Evolutionary conservation across 2,888 invertebrate species (phyloP), one percentile per base, ranked within the genome.

Genomic region (Dascillus cervinus): DNA sequence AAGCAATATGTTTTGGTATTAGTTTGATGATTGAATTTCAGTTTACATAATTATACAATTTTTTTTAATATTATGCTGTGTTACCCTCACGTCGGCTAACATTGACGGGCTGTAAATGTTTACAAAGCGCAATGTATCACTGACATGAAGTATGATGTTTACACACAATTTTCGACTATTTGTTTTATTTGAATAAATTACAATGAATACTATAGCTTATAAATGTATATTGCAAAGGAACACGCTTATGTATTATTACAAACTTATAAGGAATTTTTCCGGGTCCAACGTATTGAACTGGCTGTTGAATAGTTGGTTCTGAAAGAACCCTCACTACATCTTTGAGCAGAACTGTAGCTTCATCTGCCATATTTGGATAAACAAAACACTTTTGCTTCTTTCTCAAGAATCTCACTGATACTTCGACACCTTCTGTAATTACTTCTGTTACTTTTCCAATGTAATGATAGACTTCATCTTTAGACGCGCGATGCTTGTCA

Each of bases 301-400:
- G 14, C 4, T 15, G 13, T 11, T 12, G 13, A 26, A 26, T 15
- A 15, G 13, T 13, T 9, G 26, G 26, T 26, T 26, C 14, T 15
- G 13, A 10, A 14, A 26, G 26, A 14, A 26, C 14, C 9, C 9
- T n/a, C 9, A n/a, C n/a, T n/a, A n/a, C n/a, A n/a, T n/a, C n/a
- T n/a, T n/a, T n/a, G n/a, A n/a, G n/a, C n/a, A n/a, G 8, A 14
- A 26, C 17, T 23, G 11, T 23, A 4, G 13, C 26, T 12, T 26
- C 17, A 15, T 26, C 26, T n/a, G 17, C 4, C 3, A 26, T 11
- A n/a, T 26, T 15, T 3, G 26, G 26, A 6, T 13, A 26, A 26
- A 26, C 26, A 26, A 26, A 26, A 13, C 17, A 12, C 26, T 14
- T 14, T 26, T 26, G 14, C 9, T 15, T 13, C 11, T 13, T 14